Evolutionary conservation across 2,888 invertebrate genomes (phyloP).

Genomic region (Troglohyphantes excavatus): DNA sequence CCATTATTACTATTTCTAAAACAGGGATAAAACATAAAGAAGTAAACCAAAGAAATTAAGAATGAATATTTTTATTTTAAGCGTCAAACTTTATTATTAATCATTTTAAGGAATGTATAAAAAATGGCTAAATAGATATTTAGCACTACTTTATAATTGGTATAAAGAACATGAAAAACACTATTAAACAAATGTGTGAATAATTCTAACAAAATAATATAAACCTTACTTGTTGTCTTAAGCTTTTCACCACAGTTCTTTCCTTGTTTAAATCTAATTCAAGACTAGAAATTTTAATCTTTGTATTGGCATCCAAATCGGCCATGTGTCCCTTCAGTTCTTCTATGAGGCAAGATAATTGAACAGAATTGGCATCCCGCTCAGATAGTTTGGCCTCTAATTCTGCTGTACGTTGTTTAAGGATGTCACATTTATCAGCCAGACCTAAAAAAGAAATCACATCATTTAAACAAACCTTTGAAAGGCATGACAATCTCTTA

Average conservation of each 20-base stretch:
- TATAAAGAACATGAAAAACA: too few species aligned
- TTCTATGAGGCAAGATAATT: slow-evolving; percentile 80
- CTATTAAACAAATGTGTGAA: too few species aligned
- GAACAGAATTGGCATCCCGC: slow-evolving; percentile 82
- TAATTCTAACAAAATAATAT: too few species aligned
- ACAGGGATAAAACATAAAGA: too few species aligned
- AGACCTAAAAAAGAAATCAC: slow-evolving; percentile 81
- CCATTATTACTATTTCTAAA: too few species aligned
- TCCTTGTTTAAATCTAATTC: slow-evolving; percentile 82
- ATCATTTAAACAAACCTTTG: neutral
- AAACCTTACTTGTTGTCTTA: slow-evolving; percentile 82
- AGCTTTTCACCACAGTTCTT: slow-evolving; percentile 82
- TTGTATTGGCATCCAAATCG: slow-evolving; percentile 79
- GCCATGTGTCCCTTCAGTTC: slow-evolving; percentile 80
- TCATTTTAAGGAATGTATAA: too few species aligned
- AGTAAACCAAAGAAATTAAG: too few species aligned
- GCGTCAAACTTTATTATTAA: too few species aligned
- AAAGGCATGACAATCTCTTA: neutral
- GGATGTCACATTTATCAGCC: slow-evolving; percentile 81
- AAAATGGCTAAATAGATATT: too few species aligned
- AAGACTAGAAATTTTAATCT: slow-evolving; percentile 81
- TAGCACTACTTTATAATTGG: too few species aligned
- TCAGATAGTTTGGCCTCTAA: slow-evolving; percentile 82
- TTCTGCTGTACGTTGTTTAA: slow-evolving; percentile 82
- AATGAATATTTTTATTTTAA: too few species aligned